Evolutionary conservation across 1,140 invertebrate genomes (phyloP), one percentile per base, ranked within the genome.

Genomic region (Caenorhabditis tropicalis): DNA sequence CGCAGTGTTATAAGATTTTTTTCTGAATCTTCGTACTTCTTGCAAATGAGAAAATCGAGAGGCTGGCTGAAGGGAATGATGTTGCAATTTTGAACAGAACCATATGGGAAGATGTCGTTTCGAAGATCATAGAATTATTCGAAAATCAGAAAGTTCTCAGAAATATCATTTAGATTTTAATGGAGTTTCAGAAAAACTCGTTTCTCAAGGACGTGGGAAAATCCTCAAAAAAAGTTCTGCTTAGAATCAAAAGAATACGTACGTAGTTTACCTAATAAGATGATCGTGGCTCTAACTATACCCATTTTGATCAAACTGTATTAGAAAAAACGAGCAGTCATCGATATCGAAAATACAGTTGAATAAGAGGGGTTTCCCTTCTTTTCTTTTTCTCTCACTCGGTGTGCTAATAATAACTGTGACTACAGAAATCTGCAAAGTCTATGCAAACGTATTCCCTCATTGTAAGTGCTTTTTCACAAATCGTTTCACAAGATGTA

Each of bases 341-440:
- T n/a, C n/a, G n/a, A n/a, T n/a, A n/a, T n/a, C n/a, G n/a, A n/a
- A n/a, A n/a, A n/a, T n/a, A n/a, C n/a, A n/a, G n/a, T n/a, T n/a
- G n/a, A n/a, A n/a, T n/a, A n/a, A 65, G 36, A 74, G 36, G 65
- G 65, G 65, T 43, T 43, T 19, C 65, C 65, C 36, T 51, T n/a
- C 6, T 12, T 10, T 9, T 56, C 39, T 43, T 12, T n/a, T 5
- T 43, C 39, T 43, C 39, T 43, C n/a, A n/a, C n/a, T 51, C 49
- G n/a, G 19, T 43, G 65, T 46, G 33, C 65, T 43, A 74, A 74
- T 43, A 74, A 74, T 74, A 74, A 7, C 10, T 65, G 12, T 74
- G 29, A 16, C 49, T 51, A n/a, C 29, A 74, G 4, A 43, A 74
- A 27, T 31, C 15, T 43, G 65, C 65, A 74, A 74, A 43, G 58